Conservation (phyloP, 1,140 invertebrate genomes). For the Zaprionus kolodkinae region DNA sequence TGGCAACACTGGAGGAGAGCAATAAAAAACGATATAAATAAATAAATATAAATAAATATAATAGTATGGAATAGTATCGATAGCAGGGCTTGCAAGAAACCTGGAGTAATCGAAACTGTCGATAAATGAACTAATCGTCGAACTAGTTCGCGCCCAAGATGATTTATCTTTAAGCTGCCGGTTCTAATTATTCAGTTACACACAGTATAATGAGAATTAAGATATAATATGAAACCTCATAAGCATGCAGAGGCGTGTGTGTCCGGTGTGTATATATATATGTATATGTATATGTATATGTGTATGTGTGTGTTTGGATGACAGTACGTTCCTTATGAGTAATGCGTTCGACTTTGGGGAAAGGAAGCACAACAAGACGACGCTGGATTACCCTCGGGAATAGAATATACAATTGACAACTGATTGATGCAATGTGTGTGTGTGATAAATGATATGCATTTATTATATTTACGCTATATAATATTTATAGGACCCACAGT, state of each 20-base stretch:
- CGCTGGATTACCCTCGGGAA: neutral
- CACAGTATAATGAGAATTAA: neutral
- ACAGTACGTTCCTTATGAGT: constrained; percentile 48
- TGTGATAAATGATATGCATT: too few species aligned
- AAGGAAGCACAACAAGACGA: neutral
- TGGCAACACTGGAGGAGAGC: too few species aligned
- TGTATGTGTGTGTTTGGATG: constrained; percentile 1
- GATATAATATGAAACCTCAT: constrained; percentile 40
- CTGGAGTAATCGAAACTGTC: too few species aligned
- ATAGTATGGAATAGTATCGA: too few species aligned
- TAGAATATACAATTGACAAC: neutral
- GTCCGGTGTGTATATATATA: constrained; percentile 2
- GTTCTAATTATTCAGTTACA: constrained; percentile 48
- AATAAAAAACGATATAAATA: too few species aligned
- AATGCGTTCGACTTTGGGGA: constrained; percentile 63
- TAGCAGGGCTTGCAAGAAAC: too few species aligned
- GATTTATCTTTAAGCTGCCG: constrained; percentile 23
- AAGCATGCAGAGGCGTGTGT: constrained; percentile 52
- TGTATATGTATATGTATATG: constrained; percentile 7
- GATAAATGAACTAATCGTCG: too few species aligned
- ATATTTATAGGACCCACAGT: too few species aligned
- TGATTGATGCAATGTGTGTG: too few species aligned
- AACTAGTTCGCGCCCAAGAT: neutral
- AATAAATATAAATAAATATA: too few species aligned
- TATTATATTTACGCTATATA: too few species aligned